phyloP scores from a whole-genome alignment of 2,113 vertebrate genomes.

The Phoxinus phoxinus region DNA sequence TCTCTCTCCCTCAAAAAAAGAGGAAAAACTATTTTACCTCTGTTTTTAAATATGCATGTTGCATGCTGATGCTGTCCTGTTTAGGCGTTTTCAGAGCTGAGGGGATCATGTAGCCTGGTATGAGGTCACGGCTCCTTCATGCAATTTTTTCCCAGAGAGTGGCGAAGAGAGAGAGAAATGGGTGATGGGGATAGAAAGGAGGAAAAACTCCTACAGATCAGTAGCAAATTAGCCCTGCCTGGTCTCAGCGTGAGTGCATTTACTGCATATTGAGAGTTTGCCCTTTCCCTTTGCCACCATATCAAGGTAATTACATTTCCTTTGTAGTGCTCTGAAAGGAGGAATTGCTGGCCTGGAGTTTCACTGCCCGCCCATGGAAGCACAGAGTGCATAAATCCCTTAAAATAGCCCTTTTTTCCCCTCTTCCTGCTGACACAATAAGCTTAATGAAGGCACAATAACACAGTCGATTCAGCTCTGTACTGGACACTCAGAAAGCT shows the following conservation, averaged over 20 bases:
- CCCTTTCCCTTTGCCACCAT: slow-evolving; percentile 63
- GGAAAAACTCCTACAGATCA: slow-evolving; percentile 57
- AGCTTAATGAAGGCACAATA: slow-evolving; percentile 62
- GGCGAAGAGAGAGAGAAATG: neutral
- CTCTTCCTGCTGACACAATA: slow-evolving; percentile 52
- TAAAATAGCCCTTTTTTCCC: slow-evolving; percentile 55
- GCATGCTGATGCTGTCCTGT: neutral
- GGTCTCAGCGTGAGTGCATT: slow-evolving; percentile 58
- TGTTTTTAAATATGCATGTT: slow-evolving; percentile 10
- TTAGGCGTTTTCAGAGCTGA: neutral
- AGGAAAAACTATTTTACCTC: neutral
- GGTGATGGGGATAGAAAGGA: slow-evolving; percentile 21
- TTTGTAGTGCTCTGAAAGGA: slow-evolving; percentile 62
- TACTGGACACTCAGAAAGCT: slow-evolving; percentile 38
- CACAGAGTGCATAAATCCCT: slow-evolving; percentile 62
- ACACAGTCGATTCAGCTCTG: slow-evolving; percentile 48
- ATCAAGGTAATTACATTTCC: slow-evolving; percentile 65
- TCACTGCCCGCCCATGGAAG: slow-evolving; percentile 57
- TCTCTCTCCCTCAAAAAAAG: neutral
- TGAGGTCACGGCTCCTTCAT: slow-evolving; percentile 15
- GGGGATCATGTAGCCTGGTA: slow-evolving; percentile 22
- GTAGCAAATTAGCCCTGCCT: slow-evolving; percentile 58
- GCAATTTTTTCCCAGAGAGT: slow-evolving; percentile 6
- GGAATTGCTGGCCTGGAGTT: slow-evolving; percentile 60
- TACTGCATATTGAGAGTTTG: slow-evolving; percentile 65